Percentiles rank a stretch among this genome's conserved stretches.
Evolutionary conservation across 2,888 invertebrate species (phyloP).

Genomic region (Opisthograptis luteolata): DNA sequence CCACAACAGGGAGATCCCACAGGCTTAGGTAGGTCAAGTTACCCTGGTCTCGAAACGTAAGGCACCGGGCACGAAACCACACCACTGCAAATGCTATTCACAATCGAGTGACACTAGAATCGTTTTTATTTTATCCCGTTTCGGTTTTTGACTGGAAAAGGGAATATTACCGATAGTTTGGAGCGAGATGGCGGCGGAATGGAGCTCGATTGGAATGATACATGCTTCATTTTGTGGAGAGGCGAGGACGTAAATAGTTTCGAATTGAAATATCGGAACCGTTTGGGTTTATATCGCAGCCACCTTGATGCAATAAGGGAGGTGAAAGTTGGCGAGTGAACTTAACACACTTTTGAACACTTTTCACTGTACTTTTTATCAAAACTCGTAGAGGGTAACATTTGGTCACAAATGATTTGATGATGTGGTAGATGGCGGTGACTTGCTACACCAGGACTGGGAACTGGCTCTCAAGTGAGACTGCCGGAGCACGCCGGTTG

Average conservation of each 20-base stretch:
- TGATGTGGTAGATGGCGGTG: too few species aligned
- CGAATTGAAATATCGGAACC: constrained; percentile 19
- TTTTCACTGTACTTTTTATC: too few species aligned
- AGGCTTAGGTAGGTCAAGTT: constrained; percentile 40
- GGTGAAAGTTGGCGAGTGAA: too few species aligned
- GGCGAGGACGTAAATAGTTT: constrained; percentile 20
- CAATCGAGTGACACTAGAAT: constrained; percentile 48
- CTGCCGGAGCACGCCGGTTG: too few species aligned
- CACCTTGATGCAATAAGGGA: not conserved
- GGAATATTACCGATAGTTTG: constrained; percentile 33
- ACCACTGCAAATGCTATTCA: constrained; percentile 33
- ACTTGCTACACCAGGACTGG: too few species aligned
- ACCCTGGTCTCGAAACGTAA: constrained; percentile 33
- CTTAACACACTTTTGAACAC: too few species aligned
- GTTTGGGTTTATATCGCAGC: constrained; percentile 3
- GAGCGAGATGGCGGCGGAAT: constrained; percentile 19
- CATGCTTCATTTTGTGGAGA: constrained; percentile 10
- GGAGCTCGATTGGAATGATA: constrained; percentile 13
- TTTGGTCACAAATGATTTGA: not conserved
- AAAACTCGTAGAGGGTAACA: not conserved
- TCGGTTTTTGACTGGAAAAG: constrained; percentile 47
- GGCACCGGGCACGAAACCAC: constrained; percentile 8
- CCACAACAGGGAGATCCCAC: constrained; percentile 32
- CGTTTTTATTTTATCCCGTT: constrained; percentile 53
- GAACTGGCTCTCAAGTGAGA: too few species aligned